A percentile compares a stretch with the other conserved stretches of the same genome.
These are phyloP conservation scores for Brenthis daphne DNA, from an alignment of 2,888 invertebrate genomes.

Conservation along the genomic window DNA sequence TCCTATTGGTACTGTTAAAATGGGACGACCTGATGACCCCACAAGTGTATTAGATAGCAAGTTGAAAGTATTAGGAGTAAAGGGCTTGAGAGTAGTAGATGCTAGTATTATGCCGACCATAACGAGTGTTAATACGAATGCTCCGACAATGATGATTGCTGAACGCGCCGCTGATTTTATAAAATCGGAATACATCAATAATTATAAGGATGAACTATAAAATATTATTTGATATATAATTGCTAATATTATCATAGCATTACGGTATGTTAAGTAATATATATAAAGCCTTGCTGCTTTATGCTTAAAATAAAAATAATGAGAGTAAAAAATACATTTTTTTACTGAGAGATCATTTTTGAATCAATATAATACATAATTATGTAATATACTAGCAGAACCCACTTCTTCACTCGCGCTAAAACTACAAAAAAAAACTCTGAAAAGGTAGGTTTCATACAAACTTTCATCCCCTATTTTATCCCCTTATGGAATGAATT, in stretches of 20 bases:
- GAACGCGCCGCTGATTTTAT: slow-evolving; percentile 73
- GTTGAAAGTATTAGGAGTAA: slow-evolving; percentile 58
- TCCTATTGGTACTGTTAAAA: slow-evolving; percentile 72
- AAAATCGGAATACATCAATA: slow-evolving; percentile 55
- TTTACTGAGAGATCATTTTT: no score
- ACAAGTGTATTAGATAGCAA: slow-evolving; percentile 62
- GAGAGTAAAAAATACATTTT: no score
- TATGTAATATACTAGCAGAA: no score
- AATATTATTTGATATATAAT: not conserved
- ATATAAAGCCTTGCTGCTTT: no score
- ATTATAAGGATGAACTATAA: slow-evolving; percentile 59
- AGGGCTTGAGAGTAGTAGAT: slow-evolving; percentile 64
- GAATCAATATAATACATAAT: no score
- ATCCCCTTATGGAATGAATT: no score
- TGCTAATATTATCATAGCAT: not conserved
- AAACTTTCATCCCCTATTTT: no score
- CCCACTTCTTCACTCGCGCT: no score
- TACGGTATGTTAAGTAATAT: no score
- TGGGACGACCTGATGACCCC: slow-evolving; percentile 59
- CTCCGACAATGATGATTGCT: slow-evolving; percentile 74
- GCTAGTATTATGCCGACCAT: slow-evolving; percentile 75
- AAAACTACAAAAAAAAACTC: no score
- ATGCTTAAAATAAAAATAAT: no score
- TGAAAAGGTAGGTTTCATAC: no score
- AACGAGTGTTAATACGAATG: slow-evolving; percentile 70